Base-by-base conservation (phyloP, 2,888 invertebrate species). In the Abrostola triplasia region DNA sequence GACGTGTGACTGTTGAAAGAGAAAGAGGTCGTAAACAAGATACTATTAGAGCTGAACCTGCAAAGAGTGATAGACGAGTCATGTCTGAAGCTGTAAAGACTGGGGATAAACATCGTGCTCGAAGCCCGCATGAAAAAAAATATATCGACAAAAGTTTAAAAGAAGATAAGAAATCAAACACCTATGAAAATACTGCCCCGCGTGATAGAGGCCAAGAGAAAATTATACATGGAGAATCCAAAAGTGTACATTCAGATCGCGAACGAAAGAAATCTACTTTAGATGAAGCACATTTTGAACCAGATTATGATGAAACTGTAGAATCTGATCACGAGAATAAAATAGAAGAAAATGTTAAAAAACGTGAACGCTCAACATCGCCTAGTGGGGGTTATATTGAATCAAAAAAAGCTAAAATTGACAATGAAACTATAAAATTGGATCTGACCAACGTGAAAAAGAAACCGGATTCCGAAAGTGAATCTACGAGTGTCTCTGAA, bases 281-380 rank as follows among this genome's bases (percentile, higher is more conserved):
- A 48, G 97, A 97, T 78, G 97, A 97, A 88, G 95, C 97, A 0
- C 96, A 95, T 82, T 97, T 97, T 83, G 97, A 96, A 81, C 97
- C 97, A 0, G 97, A 97, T 84, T 97, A 97, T 86, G 97, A 97
- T 73, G 96, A 95, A 81, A 93, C 90, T 59, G 88, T 95, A 13
- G 95, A 96, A 76, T 94, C 96, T 6, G 96, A 97, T 66, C 95
- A 93, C 24, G 96, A 97, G 76, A 91, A 93, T 2, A 96, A 96
- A 24, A 24, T 24, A 67, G 95, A 95, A 11, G 95, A 96, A 41
- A 80, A 77, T 41, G 79, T 75, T 11, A 93, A 92, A 76, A 94
- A 93, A 81, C 89, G 93, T 8, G 93, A 92, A 78, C 86, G 88
- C 42, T 92, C 93, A 0, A 76, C 70, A 5, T 90, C 93, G 47